Base-by-base conservation (phyloP, 2,888 invertebrate genomes). In the Nudaria mundana region DNA sequence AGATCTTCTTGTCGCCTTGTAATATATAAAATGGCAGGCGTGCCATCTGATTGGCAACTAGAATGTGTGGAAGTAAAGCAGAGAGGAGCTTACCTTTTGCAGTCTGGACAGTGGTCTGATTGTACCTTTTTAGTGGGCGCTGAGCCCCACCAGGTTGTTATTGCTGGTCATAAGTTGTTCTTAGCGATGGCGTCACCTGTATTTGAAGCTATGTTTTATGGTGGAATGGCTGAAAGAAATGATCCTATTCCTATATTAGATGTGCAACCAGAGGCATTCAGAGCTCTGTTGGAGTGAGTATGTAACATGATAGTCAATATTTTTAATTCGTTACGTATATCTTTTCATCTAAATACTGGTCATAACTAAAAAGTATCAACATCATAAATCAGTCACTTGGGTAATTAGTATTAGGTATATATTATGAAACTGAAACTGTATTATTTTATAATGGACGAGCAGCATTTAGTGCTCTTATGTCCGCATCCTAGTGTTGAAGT, bases 171-270 rank as follows among this genome's bases (percentile, higher is more conserved):
- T 74, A 95, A 95, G 73, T 77, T 96, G 20, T 91, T 96, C 44
- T 80, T 96, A 37, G 95, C 96, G 0, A 96, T 95, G 95, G 93
- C 95, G 0, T 95, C 95, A 48, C 96, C 96, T 0, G 96, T 96
- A 0, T 96, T 96, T 66, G 95, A 96, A 66, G 94, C 95, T 0
- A 96, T 96, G 96, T 96, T 96, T 67, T 95, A 90, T 66, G 96
- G 96, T 0, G 94, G 94, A 14, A 92, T 96, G 90, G 93, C 95
- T 1, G 95, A 96, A 63, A 93, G 94, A 33, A 91, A 91, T 47
- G 92, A 92, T 54, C 94, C 95, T 0, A 95, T 96, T 57, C 91
- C 92, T 0, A 95, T 96, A 56, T 90, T 94, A 22, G 96, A 96
- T 73, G 95, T 96, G 1, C 95, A 95, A 71, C 95, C 96, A 3